These are phyloP conservation scores for Fistularia commersonii DNA, from an alignment of 2,797 vertebrate species.

Conservation along the genomic window DNA sequence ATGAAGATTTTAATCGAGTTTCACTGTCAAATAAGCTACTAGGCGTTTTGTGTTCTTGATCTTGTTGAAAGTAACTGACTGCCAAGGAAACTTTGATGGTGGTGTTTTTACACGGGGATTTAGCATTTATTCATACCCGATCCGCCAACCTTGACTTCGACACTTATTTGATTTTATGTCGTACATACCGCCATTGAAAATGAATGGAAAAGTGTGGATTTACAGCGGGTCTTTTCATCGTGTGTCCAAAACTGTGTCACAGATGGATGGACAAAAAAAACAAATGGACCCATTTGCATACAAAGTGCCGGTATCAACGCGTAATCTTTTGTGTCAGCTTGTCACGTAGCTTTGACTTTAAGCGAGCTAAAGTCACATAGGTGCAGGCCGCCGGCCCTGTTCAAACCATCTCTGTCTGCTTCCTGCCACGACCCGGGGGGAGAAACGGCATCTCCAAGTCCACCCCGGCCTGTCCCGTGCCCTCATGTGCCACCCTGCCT, in stretches of 20 bases:
- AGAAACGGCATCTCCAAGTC: constrained; percentile 55
- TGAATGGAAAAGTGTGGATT: too few species aligned
- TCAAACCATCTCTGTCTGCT: constrained; percentile 68
- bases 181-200: too few species aligned
- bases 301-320: constrained; percentile 18
- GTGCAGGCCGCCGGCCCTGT: constrained; percentile 48
- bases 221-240: too few species aligned
- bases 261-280: neutral
- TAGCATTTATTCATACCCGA: too few species aligned
- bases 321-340: constrained; percentile 62
- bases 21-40: too few species aligned
- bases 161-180: too few species aligned
- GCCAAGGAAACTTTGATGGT: too few species aligned
- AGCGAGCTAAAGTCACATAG: constrained; percentile 34
- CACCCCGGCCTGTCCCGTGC: constrained; percentile 48
- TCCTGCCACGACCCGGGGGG: constrained; percentile 60
- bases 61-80: too few species aligned
- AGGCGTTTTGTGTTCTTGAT: too few species aligned
- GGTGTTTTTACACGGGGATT: too few species aligned
- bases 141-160: too few species aligned
- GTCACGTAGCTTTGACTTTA: constrained; percentile 59
- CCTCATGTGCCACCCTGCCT: constrained; percentile 67
- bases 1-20: too few species aligned
- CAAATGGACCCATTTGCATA: constrained; percentile 1
- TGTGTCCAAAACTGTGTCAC: neutral